Conservation (phyloP, 2,888 invertebrate genomes). For the Trichopoda pennipes region DNA sequence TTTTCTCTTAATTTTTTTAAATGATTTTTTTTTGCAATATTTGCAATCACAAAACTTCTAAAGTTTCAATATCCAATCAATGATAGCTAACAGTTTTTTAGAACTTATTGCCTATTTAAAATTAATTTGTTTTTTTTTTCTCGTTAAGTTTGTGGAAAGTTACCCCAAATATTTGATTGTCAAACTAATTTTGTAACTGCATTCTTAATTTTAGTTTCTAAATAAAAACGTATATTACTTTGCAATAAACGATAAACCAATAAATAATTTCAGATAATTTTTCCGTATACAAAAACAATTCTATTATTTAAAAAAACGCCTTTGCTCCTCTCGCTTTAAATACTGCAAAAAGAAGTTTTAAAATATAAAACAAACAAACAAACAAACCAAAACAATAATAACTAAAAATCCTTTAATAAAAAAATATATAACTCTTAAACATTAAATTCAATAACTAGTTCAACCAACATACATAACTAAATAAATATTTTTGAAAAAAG, state of each 20-base stretch:
- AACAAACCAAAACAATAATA: too few species aligned
- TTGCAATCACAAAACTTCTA: too few species aligned
- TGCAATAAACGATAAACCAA: conserved; percentile 6
- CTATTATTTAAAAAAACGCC: not conserved
- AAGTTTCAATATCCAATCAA: too few species aligned
- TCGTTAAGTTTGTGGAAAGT: not conserved
- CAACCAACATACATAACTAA: conserved; percentile 29
- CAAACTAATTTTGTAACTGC: conserved; percentile 12
- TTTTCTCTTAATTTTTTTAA: too few species aligned
- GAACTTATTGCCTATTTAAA: too few species aligned
- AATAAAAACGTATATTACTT: not conserved
- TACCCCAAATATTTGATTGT: conserved; percentile 40
- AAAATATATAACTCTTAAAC: conserved; percentile 39
- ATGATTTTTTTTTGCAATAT: too few species aligned
- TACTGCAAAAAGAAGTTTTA: conserved; percentile 20
- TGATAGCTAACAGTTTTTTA: too few species aligned
- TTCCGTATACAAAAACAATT: not conserved
- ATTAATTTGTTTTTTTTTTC: too few species aligned
- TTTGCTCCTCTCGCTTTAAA: not conserved
- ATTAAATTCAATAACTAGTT: conserved; percentile 18
- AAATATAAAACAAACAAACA: not conserved
- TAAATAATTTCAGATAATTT: conserved; percentile 1
- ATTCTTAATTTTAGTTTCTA: not conserved
- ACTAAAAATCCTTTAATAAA: conserved; percentile 4
- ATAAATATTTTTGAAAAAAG: conserved; percentile 42